Conservation (phyloP, 2,797 vertebrate genomes). For the Champsocephalus esox region DNA sequence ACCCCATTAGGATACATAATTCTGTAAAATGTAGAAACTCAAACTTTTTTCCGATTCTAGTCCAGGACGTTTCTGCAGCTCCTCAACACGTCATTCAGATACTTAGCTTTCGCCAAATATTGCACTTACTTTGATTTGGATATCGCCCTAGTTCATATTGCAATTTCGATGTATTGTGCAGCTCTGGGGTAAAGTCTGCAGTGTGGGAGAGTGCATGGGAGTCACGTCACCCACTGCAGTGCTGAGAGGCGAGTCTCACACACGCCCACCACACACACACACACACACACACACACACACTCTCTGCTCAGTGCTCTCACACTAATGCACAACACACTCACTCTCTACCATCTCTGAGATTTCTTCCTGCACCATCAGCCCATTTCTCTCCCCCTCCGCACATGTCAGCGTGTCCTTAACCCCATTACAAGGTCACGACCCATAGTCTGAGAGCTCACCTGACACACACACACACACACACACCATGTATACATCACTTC, state of each 20-base stretch:
- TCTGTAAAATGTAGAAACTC: too few species aligned
- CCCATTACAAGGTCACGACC: conserved; percentile 82
- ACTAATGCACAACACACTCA: conserved; percentile 34
- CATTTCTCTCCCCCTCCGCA: conserved; percentile 9
- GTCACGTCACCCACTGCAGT: conserved; percentile 63
- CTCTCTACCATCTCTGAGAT: conserved; percentile 1
- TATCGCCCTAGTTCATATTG: too few species aligned
- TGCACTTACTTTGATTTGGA: too few species aligned
- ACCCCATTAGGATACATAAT: too few species aligned
- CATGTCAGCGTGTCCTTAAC: conserved; percentile 68
- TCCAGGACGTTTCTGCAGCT: too few species aligned
- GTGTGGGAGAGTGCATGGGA: conserved; percentile 48
- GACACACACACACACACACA: conserved; percentile 43
- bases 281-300: conserved; percentile 30
- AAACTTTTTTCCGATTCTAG: too few species aligned
- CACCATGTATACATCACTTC: too few species aligned
- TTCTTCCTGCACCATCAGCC: conserved; percentile 55
- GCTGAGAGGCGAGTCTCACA: conserved; percentile 44
- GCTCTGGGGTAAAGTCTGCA: conserved; percentile 37
- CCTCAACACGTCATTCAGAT: too few species aligned
- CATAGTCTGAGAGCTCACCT: conserved; percentile 81
- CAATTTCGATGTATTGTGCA: too few species aligned
- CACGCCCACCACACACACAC: conserved; percentile 46
- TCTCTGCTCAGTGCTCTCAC: conserved; percentile 19
- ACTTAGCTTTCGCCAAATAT: too few species aligned